Conservation (phyloP, 2,888 invertebrate species). For the Melitaea athalia region DNA sequence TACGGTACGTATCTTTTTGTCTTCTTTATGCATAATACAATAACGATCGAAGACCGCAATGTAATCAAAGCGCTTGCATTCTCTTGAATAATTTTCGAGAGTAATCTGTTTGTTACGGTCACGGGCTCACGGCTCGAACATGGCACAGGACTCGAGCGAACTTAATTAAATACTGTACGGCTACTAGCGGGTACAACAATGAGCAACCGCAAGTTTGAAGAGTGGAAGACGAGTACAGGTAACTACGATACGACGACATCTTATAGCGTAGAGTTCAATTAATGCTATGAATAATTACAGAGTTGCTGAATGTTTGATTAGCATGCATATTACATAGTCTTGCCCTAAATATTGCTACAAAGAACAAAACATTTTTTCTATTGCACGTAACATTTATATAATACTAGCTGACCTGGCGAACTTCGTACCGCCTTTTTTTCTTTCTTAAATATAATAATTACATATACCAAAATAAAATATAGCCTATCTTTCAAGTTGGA, state of each 20-base stretch:
- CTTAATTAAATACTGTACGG: slow-evolving; percentile 30
- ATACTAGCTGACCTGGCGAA: too few species aligned
- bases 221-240: neutral
- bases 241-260: neutral
- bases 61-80: slow-evolving; percentile 35
- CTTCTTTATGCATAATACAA: slow-evolving; percentile 19
- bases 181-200: neutral
- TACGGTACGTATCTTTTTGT: neutral
- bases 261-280: neutral
- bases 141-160: slow-evolving; percentile 29
- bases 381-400: too few species aligned
- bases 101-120: slow-evolving; percentile 35
- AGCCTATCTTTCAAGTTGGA: too few species aligned
- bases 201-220: slow-evolving; percentile 3
- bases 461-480: too few species aligned
- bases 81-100: slow-evolving; percentile 33
- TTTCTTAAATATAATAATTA: too few species aligned
- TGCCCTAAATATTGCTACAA: too few species aligned
- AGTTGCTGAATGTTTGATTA: too few species aligned
- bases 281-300: too few species aligned
- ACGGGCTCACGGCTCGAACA: slow-evolving; percentile 36
- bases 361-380: too few species aligned
- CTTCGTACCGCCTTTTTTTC: too few species aligned
- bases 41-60: slow-evolving; percentile 27
- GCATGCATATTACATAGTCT: too few species aligned